These are phyloP conservation scores for Mactra quadrangularis DNA, from an alignment of 1,140 invertebrate species.

Conservation along the genomic window DNA sequence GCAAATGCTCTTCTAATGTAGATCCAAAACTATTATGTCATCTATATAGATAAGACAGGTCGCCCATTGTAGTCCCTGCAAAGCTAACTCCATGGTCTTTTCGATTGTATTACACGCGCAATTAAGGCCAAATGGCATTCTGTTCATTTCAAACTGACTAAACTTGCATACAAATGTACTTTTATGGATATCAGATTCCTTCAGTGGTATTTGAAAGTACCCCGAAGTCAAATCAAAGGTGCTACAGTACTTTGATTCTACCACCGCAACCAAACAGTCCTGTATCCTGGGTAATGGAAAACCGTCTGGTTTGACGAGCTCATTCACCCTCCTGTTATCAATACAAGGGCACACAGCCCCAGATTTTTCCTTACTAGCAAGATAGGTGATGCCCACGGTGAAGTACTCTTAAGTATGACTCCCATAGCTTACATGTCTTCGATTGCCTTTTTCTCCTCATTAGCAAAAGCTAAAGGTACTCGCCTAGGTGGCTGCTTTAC, in stretches of 20 bases:
- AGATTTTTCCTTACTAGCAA: constrained; percentile 8
- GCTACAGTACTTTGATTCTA: not conserved
- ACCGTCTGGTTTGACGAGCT: constrained; percentile 30
- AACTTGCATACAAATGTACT: constrained; percentile 65
- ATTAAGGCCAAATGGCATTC: constrained; percentile 15
- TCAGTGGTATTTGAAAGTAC: constrained; percentile 80
- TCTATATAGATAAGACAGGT: constrained; percentile 2
- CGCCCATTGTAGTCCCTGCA: not conserved
- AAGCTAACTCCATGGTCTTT: not conserved
- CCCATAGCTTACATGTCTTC: not conserved
- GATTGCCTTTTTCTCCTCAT: not conserved
- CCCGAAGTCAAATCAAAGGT: constrained; percentile 30
- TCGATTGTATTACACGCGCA: constrained; percentile 15
- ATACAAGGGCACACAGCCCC: not conserved
- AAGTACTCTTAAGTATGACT: not conserved
- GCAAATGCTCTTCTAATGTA: constrained; percentile 10
- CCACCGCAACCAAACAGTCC: not conserved
- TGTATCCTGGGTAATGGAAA: constrained; percentile 8
- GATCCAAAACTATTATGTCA: constrained; percentile 20
- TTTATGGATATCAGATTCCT: constrained; percentile 73
- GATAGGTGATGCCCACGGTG: not conserved
- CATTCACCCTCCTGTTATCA: not conserved
- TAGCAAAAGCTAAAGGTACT: not conserved
- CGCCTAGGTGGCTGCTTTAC: not conserved
- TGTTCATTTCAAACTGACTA: not conserved